These are phyloP conservation scores for Apocheima hispidaria DNA, from an alignment of 2,888 invertebrate species.

Conservation along the genomic window DNA sequence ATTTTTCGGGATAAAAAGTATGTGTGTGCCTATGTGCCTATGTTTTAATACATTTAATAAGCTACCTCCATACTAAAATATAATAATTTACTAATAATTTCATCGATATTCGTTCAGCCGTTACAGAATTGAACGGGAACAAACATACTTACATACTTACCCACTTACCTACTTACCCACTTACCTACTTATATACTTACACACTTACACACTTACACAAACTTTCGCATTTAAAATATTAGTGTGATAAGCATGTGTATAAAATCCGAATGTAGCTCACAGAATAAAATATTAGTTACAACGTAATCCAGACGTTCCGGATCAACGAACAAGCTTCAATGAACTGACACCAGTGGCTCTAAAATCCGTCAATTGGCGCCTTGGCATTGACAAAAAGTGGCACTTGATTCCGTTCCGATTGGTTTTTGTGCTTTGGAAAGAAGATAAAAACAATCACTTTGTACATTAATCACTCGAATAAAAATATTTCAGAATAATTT, in stretches of 20 bases:
- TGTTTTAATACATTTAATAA: too few species aligned
- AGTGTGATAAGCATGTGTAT: background rate
- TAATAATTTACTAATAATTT: too few species aligned
- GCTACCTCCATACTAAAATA: too few species aligned
- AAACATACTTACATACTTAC: too few species aligned
- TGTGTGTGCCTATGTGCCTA: too few species aligned
- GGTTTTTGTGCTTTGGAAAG: background rate
- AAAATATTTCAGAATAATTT: background rate
- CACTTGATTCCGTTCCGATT: conserved; percentile 29
- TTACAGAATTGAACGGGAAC: too few species aligned
- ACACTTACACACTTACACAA: too few species aligned
- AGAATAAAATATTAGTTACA: background rate
- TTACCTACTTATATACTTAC: too few species aligned
- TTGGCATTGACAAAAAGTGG: background rate
- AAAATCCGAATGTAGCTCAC: conserved; percentile 7
- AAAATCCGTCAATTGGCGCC: conserved; percentile 14
- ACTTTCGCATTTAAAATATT: too few species aligned
- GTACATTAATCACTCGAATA: background rate
- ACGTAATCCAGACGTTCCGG: conserved; percentile 3
- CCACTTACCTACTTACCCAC: too few species aligned
- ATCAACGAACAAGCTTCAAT: conserved; percentile 8
- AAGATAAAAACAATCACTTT: background rate
- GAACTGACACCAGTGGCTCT: conserved; percentile 8
- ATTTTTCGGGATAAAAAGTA: too few species aligned
- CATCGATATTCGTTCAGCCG: too few species aligned